These are phyloP conservation scores for Acanthosoma haemorrhoidale DNA, from an alignment of 2,888 invertebrate species.

Conservation along the genomic window DNA sequence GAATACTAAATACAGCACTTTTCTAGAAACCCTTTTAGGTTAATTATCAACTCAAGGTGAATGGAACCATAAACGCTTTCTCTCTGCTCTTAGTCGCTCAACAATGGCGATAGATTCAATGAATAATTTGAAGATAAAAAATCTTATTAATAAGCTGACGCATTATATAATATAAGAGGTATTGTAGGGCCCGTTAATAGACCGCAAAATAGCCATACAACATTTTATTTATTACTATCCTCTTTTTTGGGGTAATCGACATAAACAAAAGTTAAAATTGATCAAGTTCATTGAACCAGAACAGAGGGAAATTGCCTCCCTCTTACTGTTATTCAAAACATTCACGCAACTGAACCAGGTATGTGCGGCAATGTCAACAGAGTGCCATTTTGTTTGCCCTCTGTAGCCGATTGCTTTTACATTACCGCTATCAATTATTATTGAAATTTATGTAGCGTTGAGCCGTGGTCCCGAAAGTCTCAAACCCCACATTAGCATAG, in stretches of 20 bases:
- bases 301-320: too few relatives aligned
- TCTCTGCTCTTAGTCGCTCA: neutral
- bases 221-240: neutral
- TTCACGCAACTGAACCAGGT: too few relatives aligned
- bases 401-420: neutral
- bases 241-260: neutral
- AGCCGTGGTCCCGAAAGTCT: slow-evolving; percentile 8
- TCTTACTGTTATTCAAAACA: too few relatives aligned
- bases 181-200: too few relatives aligned
- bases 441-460: slow-evolving; percentile 12
- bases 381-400: slow-evolving; percentile 4
- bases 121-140: neutral
- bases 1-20: too few relatives aligned
- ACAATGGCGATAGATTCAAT: neutral
- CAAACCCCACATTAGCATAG: slow-evolving; percentile 10
- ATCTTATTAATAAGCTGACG: neutral
- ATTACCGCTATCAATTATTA: neutral
- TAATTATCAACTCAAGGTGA: too few relatives aligned
- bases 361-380: too few relatives aligned
- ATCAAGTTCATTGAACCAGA: neutral
- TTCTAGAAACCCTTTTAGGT: too few relatives aligned
- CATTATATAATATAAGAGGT: too few relatives aligned
- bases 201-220: neutral
- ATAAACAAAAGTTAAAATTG: neutral
- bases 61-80: neutral